A percentile compares a stretch with the other conserved stretches of the same genome.
Evolutionary conservation across 2,113 vertebrate genomes (phyloP).

Genomic region (Notothenia rossii): DNA sequence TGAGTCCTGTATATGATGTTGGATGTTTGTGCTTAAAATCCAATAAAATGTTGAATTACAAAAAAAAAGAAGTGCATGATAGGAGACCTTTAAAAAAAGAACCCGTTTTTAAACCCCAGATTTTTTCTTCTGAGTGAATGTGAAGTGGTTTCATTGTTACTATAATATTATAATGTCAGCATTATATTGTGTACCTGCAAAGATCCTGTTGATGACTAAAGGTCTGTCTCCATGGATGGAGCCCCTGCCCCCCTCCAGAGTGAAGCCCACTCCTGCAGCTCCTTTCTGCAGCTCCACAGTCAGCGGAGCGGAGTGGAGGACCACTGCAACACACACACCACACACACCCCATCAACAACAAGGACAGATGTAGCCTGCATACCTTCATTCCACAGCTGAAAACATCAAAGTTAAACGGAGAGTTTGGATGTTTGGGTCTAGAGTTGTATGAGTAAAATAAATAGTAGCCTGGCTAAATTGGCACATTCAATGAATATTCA

Average conservation of each 20-base stretch:
- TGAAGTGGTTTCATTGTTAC: neutral
- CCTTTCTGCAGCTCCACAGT: conserved; percentile 89
- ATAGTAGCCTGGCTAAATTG: too few species aligned
- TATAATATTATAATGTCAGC: neutral
- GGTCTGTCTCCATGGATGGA: conserved; percentile 94
- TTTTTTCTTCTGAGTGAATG: neutral
- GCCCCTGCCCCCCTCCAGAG: conserved; percentile 94
- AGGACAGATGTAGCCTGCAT: too few species aligned
- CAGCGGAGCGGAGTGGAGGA: conserved; percentile 53
- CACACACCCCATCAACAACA: neutral
- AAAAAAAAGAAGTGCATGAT: too few species aligned
- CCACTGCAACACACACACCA: conserved; percentile 45
- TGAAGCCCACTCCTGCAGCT: conserved; percentile 91
- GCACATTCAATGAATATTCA: too few species aligned
- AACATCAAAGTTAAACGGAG: too few species aligned
- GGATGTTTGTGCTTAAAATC: too few species aligned
- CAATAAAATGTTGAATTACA: too few species aligned
- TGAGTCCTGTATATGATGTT: too few species aligned
- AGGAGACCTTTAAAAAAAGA: too few species aligned
- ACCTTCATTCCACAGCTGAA: neutral
- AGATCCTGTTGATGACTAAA: conserved; percentile 90
- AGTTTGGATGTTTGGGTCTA: too few species aligned
- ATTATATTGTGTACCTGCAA: conserved; percentile 84
- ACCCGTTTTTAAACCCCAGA: too few species aligned
- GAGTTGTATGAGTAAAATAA: too few species aligned